Evolutionary conservation across 2,113 vertebrate species (phyloP), one percentile per base, ranked within the genome.

Genomic region (Atherinomorus stipes): DNA sequence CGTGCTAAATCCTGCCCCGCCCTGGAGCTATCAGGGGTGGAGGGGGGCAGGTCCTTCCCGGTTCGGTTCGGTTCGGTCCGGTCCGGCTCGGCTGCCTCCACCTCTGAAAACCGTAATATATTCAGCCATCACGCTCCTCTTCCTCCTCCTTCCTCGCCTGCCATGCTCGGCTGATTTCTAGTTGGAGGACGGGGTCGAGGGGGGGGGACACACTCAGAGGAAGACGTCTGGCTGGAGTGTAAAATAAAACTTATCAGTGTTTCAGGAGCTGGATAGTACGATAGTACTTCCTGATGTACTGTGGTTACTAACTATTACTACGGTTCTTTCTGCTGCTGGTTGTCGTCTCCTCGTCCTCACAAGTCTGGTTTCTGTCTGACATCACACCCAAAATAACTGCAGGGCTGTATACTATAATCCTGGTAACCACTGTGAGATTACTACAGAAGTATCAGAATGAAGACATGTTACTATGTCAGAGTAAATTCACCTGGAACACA

Each of bases 161-260:
- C 93, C 92, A 95, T 89, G 95, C 94, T 94, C 94, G 83, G 93
- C 90, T 95, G 95, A 95, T 89, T 95, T 93, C 94, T 95, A 95
- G 94, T 94, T 95, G 94, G 89, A 91, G 87, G 85, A 89, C 83
- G 80, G 76, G 74, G 88, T 88, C 86, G 78, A 79, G 84, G 38
- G 89, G 94, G 92, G 90, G 91, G 89, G 25, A 44, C 62, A 71
- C 64, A 72, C n/a, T 74, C 64, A 54, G 40, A 56, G 37, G 40
- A 47, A 51, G n/a, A n/a, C n/a, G n/a, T n/a, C n/a, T n/a, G n/a
- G n/a, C n/a, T n/a, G n/a, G n/a, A n/a, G n/a, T n/a, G n/a, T n/a
- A n/a, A n/a, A n/a, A n/a, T n/a, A n/a, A n/a, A 49, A 19, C 13
- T 0, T 8, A 19, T 8, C 19, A 7, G 5, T n/a, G 44, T 47